Evolutionary conservation across 1,140 invertebrate genomes (phyloP).

Genomic region (Drosophila insularis): DNA sequence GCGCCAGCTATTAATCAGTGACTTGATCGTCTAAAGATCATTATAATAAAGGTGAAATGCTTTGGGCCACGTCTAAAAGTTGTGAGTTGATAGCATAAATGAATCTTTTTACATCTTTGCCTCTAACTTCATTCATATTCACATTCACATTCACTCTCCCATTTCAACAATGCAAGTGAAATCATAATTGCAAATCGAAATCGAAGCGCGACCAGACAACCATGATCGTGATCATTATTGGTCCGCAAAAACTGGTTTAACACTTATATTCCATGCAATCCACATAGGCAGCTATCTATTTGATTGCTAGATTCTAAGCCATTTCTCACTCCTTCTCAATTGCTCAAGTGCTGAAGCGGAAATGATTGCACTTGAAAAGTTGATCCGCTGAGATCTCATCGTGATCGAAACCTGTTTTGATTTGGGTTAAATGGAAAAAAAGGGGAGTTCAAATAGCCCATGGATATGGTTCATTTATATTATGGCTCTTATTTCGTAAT

Average conservation of each 20-base stretch:
- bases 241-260: conserved; percentile 65
- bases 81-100: background rate
- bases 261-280: conserved; percentile 39
- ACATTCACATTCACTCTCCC: conserved; percentile 11
- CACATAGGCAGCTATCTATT: conserved; percentile 1
- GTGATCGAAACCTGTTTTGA: conserved; percentile 20
- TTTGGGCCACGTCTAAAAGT: background rate
- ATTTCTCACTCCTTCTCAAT: conserved; percentile 69
- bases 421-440: conserved; percentile 40
- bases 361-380: conserved; percentile 45
- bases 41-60: background rate
- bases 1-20: background rate
- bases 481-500: conserved; percentile 32
- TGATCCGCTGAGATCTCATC: background rate
- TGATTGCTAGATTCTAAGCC: conserved; percentile 55
- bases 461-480: conserved; percentile 36
- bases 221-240: conserved; percentile 37
- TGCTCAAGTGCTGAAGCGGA: conserved; percentile 69
- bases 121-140: background rate
- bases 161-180: conserved; percentile 64
- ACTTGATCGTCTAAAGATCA: background rate
- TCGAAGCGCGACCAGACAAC: conserved; percentile 15
- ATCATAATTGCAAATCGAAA: conserved; percentile 76
- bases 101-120: background rate
- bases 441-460: conserved; percentile 37